Conservation (phyloP, 2,113 vertebrate genomes). For the Xyrauchen texanus region DNA sequence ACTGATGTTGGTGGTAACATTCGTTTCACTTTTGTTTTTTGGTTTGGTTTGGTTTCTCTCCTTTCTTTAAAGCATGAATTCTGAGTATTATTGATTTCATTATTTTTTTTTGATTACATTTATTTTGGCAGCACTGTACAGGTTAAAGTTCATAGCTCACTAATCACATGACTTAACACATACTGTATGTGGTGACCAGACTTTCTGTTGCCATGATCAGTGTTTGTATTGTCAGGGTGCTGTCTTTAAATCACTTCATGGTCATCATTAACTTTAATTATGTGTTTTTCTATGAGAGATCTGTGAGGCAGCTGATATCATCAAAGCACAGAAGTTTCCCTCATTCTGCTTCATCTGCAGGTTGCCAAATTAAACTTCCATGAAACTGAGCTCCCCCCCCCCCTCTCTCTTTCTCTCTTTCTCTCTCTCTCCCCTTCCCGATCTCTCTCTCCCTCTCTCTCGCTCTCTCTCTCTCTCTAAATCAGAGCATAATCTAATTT, state of each 20-base stretch:
- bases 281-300: neutral
- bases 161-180: neutral
- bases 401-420: too few relatives aligned
- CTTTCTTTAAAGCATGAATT: conserved; percentile 68
- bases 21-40: conserved; percentile 45
- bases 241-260: neutral
- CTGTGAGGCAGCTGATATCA: conserved; percentile 23
- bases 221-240: neutral
- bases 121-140: conserved; percentile 23
- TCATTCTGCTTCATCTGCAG: conserved; percentile 1
- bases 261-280: neutral
- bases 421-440: too few relatives aligned
- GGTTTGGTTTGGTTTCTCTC: neutral
- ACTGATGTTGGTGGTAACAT: conserved; percentile 51
- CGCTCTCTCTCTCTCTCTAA: neutral
- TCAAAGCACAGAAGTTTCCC: neutral
- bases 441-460: too few relatives aligned
- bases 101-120: too few relatives aligned
- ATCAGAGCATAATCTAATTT: neutral
- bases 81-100: conserved; percentile 15
- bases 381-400: too few relatives aligned
- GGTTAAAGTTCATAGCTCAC: neutral
- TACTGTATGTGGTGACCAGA: neutral
- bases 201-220: neutral
- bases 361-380: conserved; percentile 13